Conservation (phyloP, 2,113 vertebrate genomes). For the Gymnobelideus leadbeateri region DNA sequence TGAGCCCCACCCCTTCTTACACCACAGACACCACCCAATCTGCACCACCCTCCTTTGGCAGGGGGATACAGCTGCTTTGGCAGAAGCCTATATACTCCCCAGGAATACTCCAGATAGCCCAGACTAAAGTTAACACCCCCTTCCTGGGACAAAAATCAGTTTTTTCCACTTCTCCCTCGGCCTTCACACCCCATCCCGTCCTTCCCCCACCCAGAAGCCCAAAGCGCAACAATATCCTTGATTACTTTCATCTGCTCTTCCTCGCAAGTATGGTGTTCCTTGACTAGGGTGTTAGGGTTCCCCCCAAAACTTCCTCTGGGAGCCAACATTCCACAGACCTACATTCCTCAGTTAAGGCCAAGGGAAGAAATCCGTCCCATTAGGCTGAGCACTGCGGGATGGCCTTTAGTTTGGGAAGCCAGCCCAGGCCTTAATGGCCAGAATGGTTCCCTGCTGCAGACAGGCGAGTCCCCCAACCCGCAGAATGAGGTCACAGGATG, state of each 20-base stretch:
- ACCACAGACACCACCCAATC: neutral
- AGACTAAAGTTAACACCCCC: neutral
- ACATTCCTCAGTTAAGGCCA: neutral
- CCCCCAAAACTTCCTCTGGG: neutral
- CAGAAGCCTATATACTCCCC: neutral
- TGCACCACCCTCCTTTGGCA: neutral
- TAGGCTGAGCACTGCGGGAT: neutral
- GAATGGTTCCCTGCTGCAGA: neutral
- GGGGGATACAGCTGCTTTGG: neutral
- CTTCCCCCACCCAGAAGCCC: neutral
- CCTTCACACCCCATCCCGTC: constrained; percentile 24
- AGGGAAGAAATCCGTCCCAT: neutral
- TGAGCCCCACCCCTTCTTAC: neutral
- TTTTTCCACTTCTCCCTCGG: constrained; percentile 57
- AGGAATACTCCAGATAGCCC: neutral
- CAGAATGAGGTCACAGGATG: neutral
- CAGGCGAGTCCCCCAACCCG: no score
- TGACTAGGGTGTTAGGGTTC: neutral
- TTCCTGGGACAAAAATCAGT: constrained; percentile 33
- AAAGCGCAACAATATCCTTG: neutral
- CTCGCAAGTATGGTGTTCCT: neutral
- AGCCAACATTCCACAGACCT: neutral
- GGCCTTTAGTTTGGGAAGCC: neutral
- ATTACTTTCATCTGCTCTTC: neutral
- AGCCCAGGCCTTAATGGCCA: neutral